Conservation (phyloP, 2,888 invertebrate genomes). For the Drosophila kuntzei region DNA sequence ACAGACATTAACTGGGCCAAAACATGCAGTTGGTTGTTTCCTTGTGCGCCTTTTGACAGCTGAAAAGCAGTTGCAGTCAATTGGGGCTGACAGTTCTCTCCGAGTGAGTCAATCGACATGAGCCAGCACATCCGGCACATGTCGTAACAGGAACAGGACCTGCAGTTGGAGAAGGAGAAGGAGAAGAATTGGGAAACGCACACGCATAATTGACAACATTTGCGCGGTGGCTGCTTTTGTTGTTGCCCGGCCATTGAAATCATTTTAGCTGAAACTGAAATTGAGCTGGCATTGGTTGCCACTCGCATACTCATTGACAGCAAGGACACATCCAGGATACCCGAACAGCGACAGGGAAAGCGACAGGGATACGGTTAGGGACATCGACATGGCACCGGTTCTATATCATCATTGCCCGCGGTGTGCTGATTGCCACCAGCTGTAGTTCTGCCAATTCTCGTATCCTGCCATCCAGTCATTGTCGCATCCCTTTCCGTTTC, state of each 20-base stretch:
- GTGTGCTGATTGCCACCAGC: conserved; percentile 43
- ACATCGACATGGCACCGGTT: conserved; percentile 26
- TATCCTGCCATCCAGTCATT: conserved; percentile 9
- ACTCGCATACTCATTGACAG: conserved; percentile 53
- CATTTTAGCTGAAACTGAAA: conserved; percentile 63
- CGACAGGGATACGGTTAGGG: conserved; percentile 14
- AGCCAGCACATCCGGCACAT: conserved; percentile 46
- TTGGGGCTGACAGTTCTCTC: conserved; percentile 30
- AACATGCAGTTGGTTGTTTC: conserved; percentile 19
- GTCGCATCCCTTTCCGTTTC: conserved; percentile 10
- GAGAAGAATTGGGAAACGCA: conserved; percentile 48
- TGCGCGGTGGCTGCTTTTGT: conserved; percentile 63
- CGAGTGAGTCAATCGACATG: conserved; percentile 37
- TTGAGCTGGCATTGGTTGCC: conserved; percentile 46
- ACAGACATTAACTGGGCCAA: conserved; percentile 25
- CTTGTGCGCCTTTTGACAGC: conserved; percentile 33
- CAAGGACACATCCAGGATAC: conserved; percentile 19
- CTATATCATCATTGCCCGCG: conserved; percentile 48
- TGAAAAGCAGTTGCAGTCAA: conserved; percentile 47
- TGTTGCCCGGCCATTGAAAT: conserved; percentile 59
- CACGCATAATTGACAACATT: conserved; percentile 74
- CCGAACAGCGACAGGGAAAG: neutral
- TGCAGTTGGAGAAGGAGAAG: neutral
- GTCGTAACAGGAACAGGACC: conserved; percentile 17
- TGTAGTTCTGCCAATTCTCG: conserved; percentile 20